These are phyloP conservation scores for Chalcis sispes DNA, from an alignment of 2,888 invertebrate species.

Conservation along the genomic window DNA sequence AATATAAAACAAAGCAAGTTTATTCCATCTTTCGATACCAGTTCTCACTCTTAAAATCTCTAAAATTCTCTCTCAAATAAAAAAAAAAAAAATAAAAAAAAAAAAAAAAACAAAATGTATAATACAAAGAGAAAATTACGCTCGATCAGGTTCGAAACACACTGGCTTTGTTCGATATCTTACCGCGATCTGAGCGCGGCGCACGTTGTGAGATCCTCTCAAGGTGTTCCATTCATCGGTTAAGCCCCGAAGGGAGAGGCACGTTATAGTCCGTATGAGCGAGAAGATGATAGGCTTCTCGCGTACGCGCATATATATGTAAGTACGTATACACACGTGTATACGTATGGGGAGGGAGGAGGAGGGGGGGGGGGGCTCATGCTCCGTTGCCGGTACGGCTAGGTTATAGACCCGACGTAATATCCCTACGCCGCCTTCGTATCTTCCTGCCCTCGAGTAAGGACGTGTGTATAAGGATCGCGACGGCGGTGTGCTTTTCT, in stretches of 20 bases:
- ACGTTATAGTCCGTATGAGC: not conserved
- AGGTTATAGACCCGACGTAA: conserved; percentile 53
- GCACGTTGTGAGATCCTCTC: not conserved
- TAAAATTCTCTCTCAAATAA: too few species aligned
- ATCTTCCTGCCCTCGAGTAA: conserved; percentile 5
- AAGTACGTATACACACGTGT: conserved; percentile 3
- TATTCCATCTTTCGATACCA: too few species aligned
- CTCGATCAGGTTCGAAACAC: too few species aligned
- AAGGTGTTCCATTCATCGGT: conserved; percentile 50
- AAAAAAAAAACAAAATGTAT: too few species aligned
- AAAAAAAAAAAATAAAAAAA: too few species aligned
- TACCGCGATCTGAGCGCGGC: conserved; percentile 1
- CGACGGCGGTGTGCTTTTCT: too few species aligned
- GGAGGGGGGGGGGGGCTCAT: not conserved
- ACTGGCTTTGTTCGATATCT: conserved; percentile 11
- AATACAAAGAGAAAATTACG: too few species aligned
- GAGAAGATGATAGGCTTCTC: conserved; percentile 44
- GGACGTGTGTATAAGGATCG: too few species aligned
- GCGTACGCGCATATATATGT: not conserved
- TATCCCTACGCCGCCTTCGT: conserved; percentile 6
- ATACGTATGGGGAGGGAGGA: too few species aligned
- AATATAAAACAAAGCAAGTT: too few species aligned
- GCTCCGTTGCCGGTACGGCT: conserved; percentile 12
- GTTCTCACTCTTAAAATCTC: too few species aligned
- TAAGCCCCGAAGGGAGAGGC: conserved; percentile 24